phyloP scores from a whole-genome alignment of 2,888 invertebrate genomes.

The Brachynemurus nebulosus region DNA sequence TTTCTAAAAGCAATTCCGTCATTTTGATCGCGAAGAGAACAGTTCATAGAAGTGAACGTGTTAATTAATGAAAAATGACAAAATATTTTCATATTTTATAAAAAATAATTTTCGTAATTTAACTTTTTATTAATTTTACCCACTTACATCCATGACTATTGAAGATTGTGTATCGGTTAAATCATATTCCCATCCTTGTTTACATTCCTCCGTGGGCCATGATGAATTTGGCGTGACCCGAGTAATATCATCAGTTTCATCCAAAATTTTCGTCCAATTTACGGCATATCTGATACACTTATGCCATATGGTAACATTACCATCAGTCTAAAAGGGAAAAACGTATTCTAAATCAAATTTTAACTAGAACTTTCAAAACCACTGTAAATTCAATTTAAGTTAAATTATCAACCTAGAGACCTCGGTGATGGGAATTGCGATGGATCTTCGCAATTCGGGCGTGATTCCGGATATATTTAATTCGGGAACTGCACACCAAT shows the following conservation, averaged over 20 bases:
- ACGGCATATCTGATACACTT: conserved; percentile 59
- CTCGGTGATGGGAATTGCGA: conserved; percentile 45
- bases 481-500: conserved; percentile 71
- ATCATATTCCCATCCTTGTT: conserved; percentile 70
- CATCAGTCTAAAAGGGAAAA: conserved; percentile 1
- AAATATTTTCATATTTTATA: too few species aligned
- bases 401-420: conserved; percentile 9
- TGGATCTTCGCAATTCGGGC: conserved; percentile 39
- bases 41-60: too few species aligned
- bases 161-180: conserved; percentile 55
- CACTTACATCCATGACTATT: conserved; percentile 65
- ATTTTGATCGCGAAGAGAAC: too few species aligned
- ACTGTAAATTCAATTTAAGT: neutral
- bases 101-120: too few species aligned
- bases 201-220: conserved; percentile 55
- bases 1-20: too few species aligned
- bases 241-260: conserved; percentile 21
- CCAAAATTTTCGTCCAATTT: conserved; percentile 49
- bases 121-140: conserved; percentile 19
- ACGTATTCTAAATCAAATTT: too few species aligned
- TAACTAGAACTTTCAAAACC: neutral
- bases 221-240: conserved; percentile 31
- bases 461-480: conserved; percentile 39
- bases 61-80: too few species aligned
- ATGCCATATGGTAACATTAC: conserved; percentile 33